Evolutionary conservation across 1,140 invertebrate genomes (phyloP), one percentile per base, ranked within the genome.

Genomic region (Drosophila santomea): DNA sequence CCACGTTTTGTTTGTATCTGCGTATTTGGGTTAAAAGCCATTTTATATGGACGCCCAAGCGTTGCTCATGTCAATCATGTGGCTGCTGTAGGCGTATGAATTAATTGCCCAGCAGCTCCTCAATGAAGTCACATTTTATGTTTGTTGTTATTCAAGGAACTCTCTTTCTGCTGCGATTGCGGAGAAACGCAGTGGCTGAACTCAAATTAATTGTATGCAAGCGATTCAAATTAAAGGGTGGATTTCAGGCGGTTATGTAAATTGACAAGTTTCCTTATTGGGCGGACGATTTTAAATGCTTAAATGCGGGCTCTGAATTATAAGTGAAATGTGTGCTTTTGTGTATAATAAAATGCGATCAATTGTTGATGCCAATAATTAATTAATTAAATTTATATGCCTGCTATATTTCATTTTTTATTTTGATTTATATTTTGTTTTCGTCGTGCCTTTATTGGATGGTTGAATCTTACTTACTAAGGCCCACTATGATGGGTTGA

Each of bases 21-120:
- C 69, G 84, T 80, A 84, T 89, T 89, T 89, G 76, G 84, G 83
- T 89, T 88, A 88, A 88, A 84, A 74, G 76, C 25, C 80, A 63
- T 76, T 81, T 78, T 78, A 74, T 78, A 69, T 85, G 67, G 73
- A 50, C 63, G 66, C 75, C 57, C 61, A 68, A 57, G 72, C 56
- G 41, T 60, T 61, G 25, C 67, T 72, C 72, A 74, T 55, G 60
- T 50, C 74, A 74, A 82, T 55, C 45, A 39, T 47, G 44, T 23
- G 61, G 59, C 52, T 50, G 68, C 52, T 60, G 74, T 74, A 20
- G 72, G 68, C 66, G 68, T 39, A 71, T 36, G 66, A 72, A 72
- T 72, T 72, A 72, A 72, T 72, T 72, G 68, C 54, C 36, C n/a
- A 6, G 25, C n/a, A 6, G 38, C 28, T 36, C 61, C 61, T 66